Base-by-base conservation (phyloP, 2,888 invertebrate species). In the Acleris laterana region DNA sequence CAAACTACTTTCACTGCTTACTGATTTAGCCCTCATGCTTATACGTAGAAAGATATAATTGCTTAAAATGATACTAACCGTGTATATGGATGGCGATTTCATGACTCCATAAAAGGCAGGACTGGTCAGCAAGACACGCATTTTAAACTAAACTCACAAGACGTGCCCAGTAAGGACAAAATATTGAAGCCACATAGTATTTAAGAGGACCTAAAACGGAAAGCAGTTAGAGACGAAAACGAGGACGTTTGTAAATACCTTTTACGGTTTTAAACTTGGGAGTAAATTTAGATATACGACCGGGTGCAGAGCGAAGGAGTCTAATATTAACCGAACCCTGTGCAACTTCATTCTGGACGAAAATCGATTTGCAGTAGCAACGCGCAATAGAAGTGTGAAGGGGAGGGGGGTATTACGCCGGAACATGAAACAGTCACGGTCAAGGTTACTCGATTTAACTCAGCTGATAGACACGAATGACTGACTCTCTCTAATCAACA, bases 361-460 rank as follows among this genome's bases (percentile, higher is more conserved):
- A 77, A 82, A 89, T 88, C 85, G 83, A 87, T 87, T 77, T 73
- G 77, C 77, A 73, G 77, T 78, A 77, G 78, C 71, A 71, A 75
- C 72, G 73, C 76, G 77, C 74, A 79, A 69, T 72, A 73, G 70
- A 56, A 76, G 69, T 69, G 69, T 72, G 74, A 77, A 74, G 74
- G 69, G 69, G 70, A 69, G 69, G 76, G 71, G 72, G 74, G 70
- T 80, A 80, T 80, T 77, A 79, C 78, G 82, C 78, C 71, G 78
- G 77, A 83, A 80, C 75, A 71, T 72, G 73, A 69, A 76, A 79
- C 75, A 74, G 81, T 82, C 85, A 88, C 80, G 88, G 89, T 84
- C 90, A 91, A 90, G 90, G 90, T 87, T 84, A 88, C 81, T 74
- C 79, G 65, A 73, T 72, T 76, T 77, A 76, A 79, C 76, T 75